phyloP scores from a whole-genome alignment of 2,888 invertebrate species.

The Eristalinus aeneus region DNA sequence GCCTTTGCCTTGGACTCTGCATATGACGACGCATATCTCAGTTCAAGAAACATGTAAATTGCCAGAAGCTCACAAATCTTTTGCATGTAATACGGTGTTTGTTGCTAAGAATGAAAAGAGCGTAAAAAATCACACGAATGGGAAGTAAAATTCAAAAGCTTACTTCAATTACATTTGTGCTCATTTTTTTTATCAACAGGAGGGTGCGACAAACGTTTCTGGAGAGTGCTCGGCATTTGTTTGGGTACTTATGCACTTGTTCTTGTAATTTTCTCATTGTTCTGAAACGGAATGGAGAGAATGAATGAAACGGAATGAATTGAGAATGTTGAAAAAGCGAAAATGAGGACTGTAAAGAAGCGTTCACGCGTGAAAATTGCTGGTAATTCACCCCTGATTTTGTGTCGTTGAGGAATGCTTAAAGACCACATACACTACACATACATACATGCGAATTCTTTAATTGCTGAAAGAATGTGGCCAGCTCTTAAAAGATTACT shows the following conservation, averaged over 20 bases:
- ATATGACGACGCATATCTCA: constrained; percentile 17
- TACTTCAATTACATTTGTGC: background rate
- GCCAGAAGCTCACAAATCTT: constrained; percentile 43
- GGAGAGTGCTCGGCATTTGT: constrained; percentile 13
- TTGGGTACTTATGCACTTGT: background rate
- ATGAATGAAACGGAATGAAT: background rate
- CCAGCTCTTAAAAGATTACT: too few species aligned
- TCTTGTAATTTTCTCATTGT: background rate
- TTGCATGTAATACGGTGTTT: constrained; percentile 32
- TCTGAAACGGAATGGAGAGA: background rate
- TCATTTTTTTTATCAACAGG: background rate
- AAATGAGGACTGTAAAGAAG: too few species aligned
- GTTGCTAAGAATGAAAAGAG: background rate
- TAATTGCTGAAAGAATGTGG: too few species aligned
- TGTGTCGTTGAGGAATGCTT: too few species aligned
- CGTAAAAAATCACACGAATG: background rate
- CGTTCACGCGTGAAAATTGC: too few species aligned
- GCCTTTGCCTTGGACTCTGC: constrained; percentile 27
- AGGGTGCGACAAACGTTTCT: background rate
- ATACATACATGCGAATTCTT: too few species aligned
- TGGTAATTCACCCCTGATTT: too few species aligned
- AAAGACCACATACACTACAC: too few species aligned
- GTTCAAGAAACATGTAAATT: constrained; percentile 42
- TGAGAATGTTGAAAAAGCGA: too few species aligned
- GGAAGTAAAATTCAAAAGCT: background rate